These are phyloP conservation scores for Eucera pruinosa DNA, from an alignment of 2,888 invertebrate genomes.

Conservation along the genomic window DNA sequence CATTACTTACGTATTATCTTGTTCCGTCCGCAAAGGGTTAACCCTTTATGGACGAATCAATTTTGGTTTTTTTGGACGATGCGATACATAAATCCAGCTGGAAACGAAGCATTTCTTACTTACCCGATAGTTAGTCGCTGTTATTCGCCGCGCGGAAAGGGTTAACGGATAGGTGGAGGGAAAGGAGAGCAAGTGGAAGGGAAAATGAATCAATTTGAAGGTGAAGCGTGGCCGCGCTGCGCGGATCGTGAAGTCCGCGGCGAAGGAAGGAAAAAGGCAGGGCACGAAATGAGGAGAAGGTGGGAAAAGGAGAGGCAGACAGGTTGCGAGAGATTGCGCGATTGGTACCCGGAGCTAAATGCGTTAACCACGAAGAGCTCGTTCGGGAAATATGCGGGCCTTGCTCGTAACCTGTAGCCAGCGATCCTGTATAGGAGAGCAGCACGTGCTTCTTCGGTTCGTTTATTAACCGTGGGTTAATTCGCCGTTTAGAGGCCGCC, in stretches of 20 bases:
- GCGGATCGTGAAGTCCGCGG: slow-evolving; percentile 4
- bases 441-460: slow-evolving; percentile 73
- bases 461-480: slow-evolving; percentile 82
- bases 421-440: slow-evolving; percentile 33
- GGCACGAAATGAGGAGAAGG: slow-evolving; percentile 31
- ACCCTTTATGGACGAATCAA: no score
- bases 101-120: no score
- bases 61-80: no score
- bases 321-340: slow-evolving; percentile 56
- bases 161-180: no score
- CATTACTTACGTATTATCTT: no score
- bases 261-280: background rate
- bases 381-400: slow-evolving; percentile 58
- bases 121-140: no score
- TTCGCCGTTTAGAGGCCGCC: slow-evolving; percentile 78
- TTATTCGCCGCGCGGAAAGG: no score
- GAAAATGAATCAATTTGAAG: background rate
- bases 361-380: slow-evolving; percentile 60
- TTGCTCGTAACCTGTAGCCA: slow-evolving; percentile 63
- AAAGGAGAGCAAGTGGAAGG: background rate
- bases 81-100: no score
- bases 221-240: no score
- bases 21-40: no score
- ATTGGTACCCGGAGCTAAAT: slow-evolving; percentile 57
- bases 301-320: slow-evolving; percentile 38